Base-by-base conservation (phyloP, 2,888 invertebrate genomes). In the Autographa pulchrina region DNA sequence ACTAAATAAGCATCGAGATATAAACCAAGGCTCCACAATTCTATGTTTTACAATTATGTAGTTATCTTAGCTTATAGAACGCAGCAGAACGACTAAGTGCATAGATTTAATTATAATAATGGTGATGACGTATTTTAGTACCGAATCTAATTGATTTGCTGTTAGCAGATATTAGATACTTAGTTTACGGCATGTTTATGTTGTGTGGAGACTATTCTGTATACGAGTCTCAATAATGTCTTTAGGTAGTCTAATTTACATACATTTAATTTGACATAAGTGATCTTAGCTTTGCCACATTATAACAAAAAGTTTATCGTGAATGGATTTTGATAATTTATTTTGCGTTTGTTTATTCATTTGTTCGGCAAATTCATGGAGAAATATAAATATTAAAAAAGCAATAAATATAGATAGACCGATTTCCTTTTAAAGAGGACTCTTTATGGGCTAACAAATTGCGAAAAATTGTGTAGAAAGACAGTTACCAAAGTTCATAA, bases 51-150 rank as follows among this genome's bases (percentile, higher is more conserved):
- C 70, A 72, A 70, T 72, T 67, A 69, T 58, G 31, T 69, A 69
- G 67, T 67, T 80, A 74, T 72, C 70, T 75, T 38, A 52, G 38
- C 54, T 74, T 80, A 77, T 25, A 25, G n/a, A n/a, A 77, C 79
- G 78, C 70, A 61, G 41, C 13, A 68, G 62, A 70, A 41, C 70
- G 32, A 67, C 65, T 77, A 52, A 82, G 78, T 75, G 69, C 73
- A 73, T 74, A 68, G 77, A 74, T 75, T 72, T 77, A 79, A 83
- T 81, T 83, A 77, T 74, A 70, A 73, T 77, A 81, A 76, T 65
- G 63, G 43, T 52, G 56, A 73, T 65, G 74, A 68, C 63, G 67
- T 70, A 72, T 73, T 81, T 82, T 77, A 83, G 11, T 77, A 74
- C 68, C 67, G 62, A 32, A 72, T 70, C 69, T 79, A 79, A 83